Base-by-base conservation (phyloP, 2,888 invertebrate genomes). In the Agonopterix subpropinquella region DNA sequence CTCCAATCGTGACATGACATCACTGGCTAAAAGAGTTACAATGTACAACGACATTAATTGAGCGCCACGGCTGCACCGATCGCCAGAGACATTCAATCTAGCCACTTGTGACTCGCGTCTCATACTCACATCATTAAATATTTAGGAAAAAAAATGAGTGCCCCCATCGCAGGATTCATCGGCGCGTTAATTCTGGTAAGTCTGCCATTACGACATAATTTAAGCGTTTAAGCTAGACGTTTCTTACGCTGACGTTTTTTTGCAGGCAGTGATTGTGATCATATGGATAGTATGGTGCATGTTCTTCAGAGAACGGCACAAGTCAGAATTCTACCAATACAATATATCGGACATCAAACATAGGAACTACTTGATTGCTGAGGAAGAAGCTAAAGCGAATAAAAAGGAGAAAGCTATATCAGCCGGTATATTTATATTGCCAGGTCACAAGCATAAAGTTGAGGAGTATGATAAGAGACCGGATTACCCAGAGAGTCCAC, bases 261-360 rank as follows among this genome's bases (percentile, higher is more conserved):
- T 59, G 36, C 80, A 87, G 87, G 81, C 85, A 13, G 68, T 65
- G 11, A 52, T 85, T 10, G 73, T 85, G 37, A 49, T 84, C 28
- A 62, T 62, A 39, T 87, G 83, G 82, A 78, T 88, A 64, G 72
- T 80, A 4, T 87, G 80, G 63, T 86, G 84, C 59, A 81, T 88
- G 85, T 88, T 88, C 58, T 64, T 77, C 51, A 75, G 74, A 49
- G 87, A 88, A 52, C 68, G 77, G 18, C 83, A 81, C 56, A 85
- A 79, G 52, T 75, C 81, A 0, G 81, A 83, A 50, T 54, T 47
- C 11, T 69, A 70, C 49, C 86, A 85, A 15, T 77, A 77, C 56
- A 70, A 73, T 15, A 80, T 88, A 55, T 58, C 74, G 0, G 86
- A 87, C 55, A 48, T 86, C 11, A 62, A 74, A 45, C 67, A 66